Conservation (phyloP, 2,888 invertebrate genomes). For the Sphaerophoria taeniata region DNA sequence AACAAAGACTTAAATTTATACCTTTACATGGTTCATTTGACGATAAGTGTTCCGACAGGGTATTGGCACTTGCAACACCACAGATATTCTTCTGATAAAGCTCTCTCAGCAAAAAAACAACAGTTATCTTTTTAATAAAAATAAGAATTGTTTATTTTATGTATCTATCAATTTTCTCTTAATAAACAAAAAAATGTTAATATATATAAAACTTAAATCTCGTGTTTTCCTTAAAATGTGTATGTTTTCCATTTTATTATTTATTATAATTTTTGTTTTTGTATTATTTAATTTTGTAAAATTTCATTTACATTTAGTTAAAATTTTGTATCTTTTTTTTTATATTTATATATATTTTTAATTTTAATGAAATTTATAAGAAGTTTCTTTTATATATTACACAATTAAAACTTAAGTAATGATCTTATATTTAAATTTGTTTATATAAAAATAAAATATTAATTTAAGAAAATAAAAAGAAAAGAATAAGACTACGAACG, state of each 20-base stretch:
- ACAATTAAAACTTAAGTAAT: constrained; percentile 55
- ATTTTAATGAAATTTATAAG: constrained; percentile 54
- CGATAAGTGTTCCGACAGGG: too few species aligned
- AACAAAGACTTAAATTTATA: too few species aligned
- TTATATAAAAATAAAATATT: constrained; percentile 64
- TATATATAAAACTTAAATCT: constrained; percentile 73
- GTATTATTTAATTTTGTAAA: constrained; percentile 52
- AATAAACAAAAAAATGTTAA: constrained; percentile 70
- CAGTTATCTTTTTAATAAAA: constrained; percentile 70
- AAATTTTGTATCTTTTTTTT: constrained; percentile 31
- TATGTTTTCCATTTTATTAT: constrained; percentile 37
- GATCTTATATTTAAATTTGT: constrained; percentile 55
- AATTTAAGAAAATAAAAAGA: constrained; percentile 37
- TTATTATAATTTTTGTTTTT: constrained; percentile 13
- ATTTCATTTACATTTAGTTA: constrained; percentile 65
- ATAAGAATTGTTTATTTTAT: constrained; percentile 74
- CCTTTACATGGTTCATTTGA: too few species aligned
- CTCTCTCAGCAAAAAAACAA: constrained; percentile 34
- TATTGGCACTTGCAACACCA: too few species aligned
- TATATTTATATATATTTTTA: constrained; percentile 26
- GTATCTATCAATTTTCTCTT: constrained; percentile 74
- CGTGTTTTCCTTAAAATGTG: constrained; percentile 56
- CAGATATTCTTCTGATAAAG: too few species aligned
- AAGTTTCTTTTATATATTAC: constrained; percentile 54
- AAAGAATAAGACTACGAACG: constrained; percentile 20